Base-by-base conservation (phyloP, 2,113 vertebrate species). In the Accipiter virgatus region DNA sequence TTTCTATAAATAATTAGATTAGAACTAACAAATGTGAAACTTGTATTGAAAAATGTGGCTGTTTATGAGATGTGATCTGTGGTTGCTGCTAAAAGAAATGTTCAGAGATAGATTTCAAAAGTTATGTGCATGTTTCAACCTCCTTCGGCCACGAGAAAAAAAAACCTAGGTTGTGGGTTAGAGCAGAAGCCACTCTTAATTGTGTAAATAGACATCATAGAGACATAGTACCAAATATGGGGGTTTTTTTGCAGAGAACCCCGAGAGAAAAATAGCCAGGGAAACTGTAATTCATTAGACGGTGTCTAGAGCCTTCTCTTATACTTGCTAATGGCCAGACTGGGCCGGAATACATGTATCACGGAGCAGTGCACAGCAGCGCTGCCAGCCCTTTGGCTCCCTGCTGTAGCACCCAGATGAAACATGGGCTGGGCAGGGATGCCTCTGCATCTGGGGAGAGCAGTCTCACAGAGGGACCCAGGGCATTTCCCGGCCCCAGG, bases 1-100 rank as follows among this genome's bases (percentile, higher is more conserved):
- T 80, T 96, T 93, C 87, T 96, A 90, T 61, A 91, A 95, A 94
- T 91, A 95, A 94, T 77, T 77, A 58, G 11, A 71, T 94, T 66
- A 92, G 92, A 94, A 72, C n/a, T 55, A 93, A 72, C 11, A 75
- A 81, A 86, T 45, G 48, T 34, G 53, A 80, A 91, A 68, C 50
- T 67, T 12, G 0, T n/a, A 29, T 17, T 93, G 71, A 77, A 93
- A 95, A 90, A 84, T 68, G 27, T 66, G 45, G 6, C 36, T 86
- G 52, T 85, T 89, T 81, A 79, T 74, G 70, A 72, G 65, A 74
- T 53, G 25, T 53, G 58, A 61, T 68, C 36, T 48, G 66, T 71
- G 43, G 42, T 14, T 75, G 27, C 52, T 68, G 25, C 36, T 48
- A 25, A 67, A 87, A 84, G 11, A 87, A 74, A 91, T 32, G n/a